Base-by-base conservation (phyloP, 2,797 vertebrate genomes). In the Pseudomugil tenellus region DNA sequence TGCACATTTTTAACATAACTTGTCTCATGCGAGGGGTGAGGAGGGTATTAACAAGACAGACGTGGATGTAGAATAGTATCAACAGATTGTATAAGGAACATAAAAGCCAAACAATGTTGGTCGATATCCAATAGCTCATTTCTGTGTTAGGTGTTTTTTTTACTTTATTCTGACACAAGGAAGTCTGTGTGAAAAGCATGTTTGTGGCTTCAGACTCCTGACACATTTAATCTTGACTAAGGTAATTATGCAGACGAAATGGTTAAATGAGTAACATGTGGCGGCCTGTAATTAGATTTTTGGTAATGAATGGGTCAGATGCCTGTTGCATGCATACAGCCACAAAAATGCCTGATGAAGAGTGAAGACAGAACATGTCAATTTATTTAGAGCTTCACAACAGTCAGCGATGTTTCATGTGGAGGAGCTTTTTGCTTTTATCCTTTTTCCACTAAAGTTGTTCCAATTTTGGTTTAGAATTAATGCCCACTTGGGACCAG, bases 271-370 rank as follows among this genome's bases (percentile, higher is more conserved):
- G 72, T 25, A 78, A 61, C 86, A 80, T 72, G 81, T 82, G 86
- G 77, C 71, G 78, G 73, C 61, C 76, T 91, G 77, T 91, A 91
- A 92, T 91, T 91, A 80, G 78, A 87, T 91, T 84, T 88, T 80
- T 74, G 79, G 72, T 84, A 89, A 90, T 89, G 84, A 88, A 89
- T 85, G 77, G 84, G 70, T 87, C 77, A 85, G 76, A 80, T 26
- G 57, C 68, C 74, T 80, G 62, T 83, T 69, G 41, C 64, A 75
- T 57, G 62, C 55, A 59, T 70, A 72, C 23, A 25, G 37, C 59
- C 32, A 29, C 71, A 61, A 53, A 77, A 63, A 17, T 63, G 65
- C 61, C 65, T 43, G 52, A 52, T 64, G 41, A 79, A 73, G 55
- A 67, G 59, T 63, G 34, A 79, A 68, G 53, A 62, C 3, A 0